Base-by-base conservation (phyloP, 1,140 invertebrate genomes). In the Caenorhabditis inopinata region DNA sequence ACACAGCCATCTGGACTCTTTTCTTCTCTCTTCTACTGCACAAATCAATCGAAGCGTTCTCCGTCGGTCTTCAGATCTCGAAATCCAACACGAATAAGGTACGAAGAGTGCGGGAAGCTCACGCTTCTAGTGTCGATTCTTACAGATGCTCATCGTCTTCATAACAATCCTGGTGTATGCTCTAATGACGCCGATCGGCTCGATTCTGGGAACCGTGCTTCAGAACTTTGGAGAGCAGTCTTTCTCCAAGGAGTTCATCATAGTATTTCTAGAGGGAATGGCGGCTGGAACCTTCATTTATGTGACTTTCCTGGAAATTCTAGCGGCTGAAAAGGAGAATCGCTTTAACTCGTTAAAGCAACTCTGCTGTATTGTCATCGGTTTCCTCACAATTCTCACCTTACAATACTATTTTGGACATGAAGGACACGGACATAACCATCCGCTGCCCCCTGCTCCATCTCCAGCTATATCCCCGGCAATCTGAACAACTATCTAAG, bases 271-370 rank as follows among this genome's bases (percentile, higher is more conserved):
- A n/a, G 84, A 87, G 74, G 81, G 82, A 21, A 35, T 84, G n/a
- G 85, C 85, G 21, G 85, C 74, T 23, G 85, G 85, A 38, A 87
- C 86, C 7, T 87, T 87, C 68, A 82, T 87, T 38, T 87, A 87
- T 25, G 73, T 80, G 3, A 82, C 77, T 6, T 82, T 83, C 18
- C 45, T 82, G 45, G 46, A 83, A 53, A 62, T 87, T 9, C 77
- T 87, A 3, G 84, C 81, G 2, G 84, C 85, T 14, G 85, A 87
- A 82, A 79, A 83, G 16, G 85, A 80, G 0, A 87, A 87, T 47
- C 84, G 88, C 27, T 84, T 87, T 42, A 87, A 84, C n/a, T 86
- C 84, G 78, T 48, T 87, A 12, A 77, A 86, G 14, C 86, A 87
- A 81, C 73, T 87, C 14, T 38, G 25, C 11, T 83, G 86, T 29